Base-by-base conservation (phyloP, 2,113 vertebrate genomes). In the Campylomormyrus tamandua region DNA sequence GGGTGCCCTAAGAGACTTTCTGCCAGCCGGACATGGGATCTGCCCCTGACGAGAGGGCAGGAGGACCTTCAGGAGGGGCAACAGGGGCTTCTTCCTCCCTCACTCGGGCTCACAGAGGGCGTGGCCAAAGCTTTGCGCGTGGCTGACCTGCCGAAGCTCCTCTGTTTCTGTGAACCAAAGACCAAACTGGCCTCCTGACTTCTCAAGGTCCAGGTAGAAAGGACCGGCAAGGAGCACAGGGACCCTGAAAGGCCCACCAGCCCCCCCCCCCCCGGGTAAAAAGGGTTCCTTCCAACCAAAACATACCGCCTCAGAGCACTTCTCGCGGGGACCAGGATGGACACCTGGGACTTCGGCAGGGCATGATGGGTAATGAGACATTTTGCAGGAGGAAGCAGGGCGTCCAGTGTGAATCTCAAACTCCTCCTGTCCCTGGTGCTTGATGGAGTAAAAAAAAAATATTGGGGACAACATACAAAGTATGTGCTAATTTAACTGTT, bases 141-240 rank as follows among this genome's bases (percentile, higher is more conserved):
- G n/a, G 52, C 70, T 46, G 46, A 9, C 5, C 48, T 31, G 21
- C 83, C 89, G 77, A 90, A 92, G 90, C 90, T 39, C 13, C 46
- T 77, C 45, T 35, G 42, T 89, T 56, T 83, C 21, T 13, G 24
- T 13, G 19, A 39, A 86, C 84, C 84, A 86, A 86, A 52, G 84
- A 86, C 48, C 8, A 31, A 31, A 48, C n/a, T 49, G 45, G 13
- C 84, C 19, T 45, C 74, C 39, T 42, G 39, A 66, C 62, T 70
- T 70, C 27, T 31, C 62, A 31, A 11, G 9, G 27, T 31, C 74
- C 74, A 80, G 35, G 35, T 35, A 39, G 15, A 42, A 80, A 42
- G 35, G 35, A 42, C 74, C 19, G 17, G 5, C 53, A 56, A 21
- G 5, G 53, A 56, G 19, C 53, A 21, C 53, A 56, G 53, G 53